Conservation (phyloP, 2,113 vertebrate species). For the Tenrec ecaudatus region DNA sequence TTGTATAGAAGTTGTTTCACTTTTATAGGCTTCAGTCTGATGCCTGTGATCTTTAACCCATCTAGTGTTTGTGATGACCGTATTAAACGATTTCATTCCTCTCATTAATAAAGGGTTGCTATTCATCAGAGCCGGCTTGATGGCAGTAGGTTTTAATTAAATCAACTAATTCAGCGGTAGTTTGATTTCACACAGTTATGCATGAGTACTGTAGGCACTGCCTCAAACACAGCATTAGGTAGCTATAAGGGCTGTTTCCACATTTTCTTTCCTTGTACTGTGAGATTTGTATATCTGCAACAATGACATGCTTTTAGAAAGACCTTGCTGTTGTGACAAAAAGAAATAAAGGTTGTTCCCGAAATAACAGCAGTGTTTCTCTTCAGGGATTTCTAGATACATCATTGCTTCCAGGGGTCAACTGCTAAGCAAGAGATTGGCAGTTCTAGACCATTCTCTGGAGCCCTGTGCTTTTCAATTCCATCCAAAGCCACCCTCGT, state of each 20-base stretch:
- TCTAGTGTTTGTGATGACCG: constrained; percentile 32
- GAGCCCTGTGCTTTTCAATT: not conserved
- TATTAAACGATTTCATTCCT: constrained; percentile 41
- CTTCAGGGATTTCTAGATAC: too few species aligned
- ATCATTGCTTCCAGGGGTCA: too few species aligned
- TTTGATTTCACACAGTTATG: constrained; percentile 28
- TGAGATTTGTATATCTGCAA: not conserved
- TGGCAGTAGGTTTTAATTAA: too few species aligned
- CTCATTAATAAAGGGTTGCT: not conserved
- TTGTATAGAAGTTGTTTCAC: constrained; percentile 38
- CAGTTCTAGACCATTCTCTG: not conserved
- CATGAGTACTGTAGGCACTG: too few species aligned
- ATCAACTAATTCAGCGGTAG: constrained; percentile 25
- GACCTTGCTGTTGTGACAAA: not conserved
- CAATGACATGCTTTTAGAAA: constrained; percentile 8
- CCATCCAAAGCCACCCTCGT: not conserved
- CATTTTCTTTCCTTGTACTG: not conserved
- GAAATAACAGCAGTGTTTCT: not conserved
- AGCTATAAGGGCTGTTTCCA: not conserved
- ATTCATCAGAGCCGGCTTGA: too few species aligned
- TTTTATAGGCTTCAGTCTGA: constrained; percentile 54
- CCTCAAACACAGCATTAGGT: not conserved
- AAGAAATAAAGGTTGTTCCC: not conserved
- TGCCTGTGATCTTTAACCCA: constrained; percentile 10
- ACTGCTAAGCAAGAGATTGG: not conserved